Percentiles rank a stretch among this genome's conserved stretches.
phyloP scores from a whole-genome alignment of 2,113 vertebrate species.

The Onychostruthus taczanowskii region DNA sequence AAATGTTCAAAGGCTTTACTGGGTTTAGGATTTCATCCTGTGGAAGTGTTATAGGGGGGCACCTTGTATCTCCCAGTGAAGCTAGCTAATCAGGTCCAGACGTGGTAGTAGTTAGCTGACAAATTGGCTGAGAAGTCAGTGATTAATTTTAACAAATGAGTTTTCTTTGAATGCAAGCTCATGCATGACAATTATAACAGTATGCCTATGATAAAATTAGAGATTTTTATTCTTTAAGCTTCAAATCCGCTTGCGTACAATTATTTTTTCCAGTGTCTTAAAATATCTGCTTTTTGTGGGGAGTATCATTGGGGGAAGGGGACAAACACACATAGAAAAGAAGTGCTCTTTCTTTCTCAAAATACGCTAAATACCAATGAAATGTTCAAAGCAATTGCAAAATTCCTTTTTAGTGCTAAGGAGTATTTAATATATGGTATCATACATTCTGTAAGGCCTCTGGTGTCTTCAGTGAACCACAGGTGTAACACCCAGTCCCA shows the following conservation, averaged over 20 bases:
- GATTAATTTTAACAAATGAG: constrained; percentile 39
- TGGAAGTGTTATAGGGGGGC: neutral
- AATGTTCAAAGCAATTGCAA: neutral
- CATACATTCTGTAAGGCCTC: neutral
- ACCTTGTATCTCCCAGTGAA: neutral
- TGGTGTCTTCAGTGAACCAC: neutral
- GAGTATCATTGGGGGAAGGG: neutral
- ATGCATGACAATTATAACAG: neutral
- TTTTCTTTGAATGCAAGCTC: constrained; percentile 1
- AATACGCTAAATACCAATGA: neutral
- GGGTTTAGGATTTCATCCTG: neutral
- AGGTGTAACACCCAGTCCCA: neutral
- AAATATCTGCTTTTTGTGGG: neutral
- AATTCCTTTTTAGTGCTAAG: neutral
- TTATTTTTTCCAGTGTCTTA: neutral
- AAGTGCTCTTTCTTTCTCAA: neutral
- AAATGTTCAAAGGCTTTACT: neutral
- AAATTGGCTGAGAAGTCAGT: neutral
- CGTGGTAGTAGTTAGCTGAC: neutral
- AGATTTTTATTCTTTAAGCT: neutral
- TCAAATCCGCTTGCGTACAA: neutral
- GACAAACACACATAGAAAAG: neutral
- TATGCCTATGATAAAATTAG: neutral
- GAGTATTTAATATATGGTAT: neutral
- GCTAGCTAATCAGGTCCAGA: neutral